phyloP scores from a whole-genome alignment of 2,113 vertebrate species.

The Cyprichromis sp. region DNA sequence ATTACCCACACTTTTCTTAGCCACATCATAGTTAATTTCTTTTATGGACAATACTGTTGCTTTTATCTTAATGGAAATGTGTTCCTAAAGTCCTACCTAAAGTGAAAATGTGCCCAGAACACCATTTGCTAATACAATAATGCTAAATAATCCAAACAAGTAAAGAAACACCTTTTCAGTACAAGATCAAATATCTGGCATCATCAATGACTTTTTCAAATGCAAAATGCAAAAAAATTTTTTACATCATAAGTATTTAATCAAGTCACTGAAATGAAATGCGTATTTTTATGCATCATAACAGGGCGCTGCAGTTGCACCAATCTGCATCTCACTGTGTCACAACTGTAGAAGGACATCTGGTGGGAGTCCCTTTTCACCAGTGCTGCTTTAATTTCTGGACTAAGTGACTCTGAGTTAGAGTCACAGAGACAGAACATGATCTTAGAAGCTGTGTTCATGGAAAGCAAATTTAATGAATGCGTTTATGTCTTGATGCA shows the following conservation, averaged over 20 bases:
- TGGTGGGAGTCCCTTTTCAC: not conserved
- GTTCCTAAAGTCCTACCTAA: not conserved
- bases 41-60: not conserved
- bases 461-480: too few relatives aligned
- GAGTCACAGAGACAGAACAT: not conserved
- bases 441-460: not conserved
- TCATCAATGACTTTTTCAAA: not conserved
- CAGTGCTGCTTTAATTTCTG: not conserved
- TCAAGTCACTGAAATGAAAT: not conserved
- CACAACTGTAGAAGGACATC: not conserved
- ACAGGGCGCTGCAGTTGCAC: not conserved
- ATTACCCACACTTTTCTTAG: not conserved
- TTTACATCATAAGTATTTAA: not conserved
- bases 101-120: not conserved
- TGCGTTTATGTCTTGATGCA: not conserved
- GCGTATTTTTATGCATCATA: too few relatives aligned
- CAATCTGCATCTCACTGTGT: not conserved
- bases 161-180: not conserved
- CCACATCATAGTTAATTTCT: not conserved
- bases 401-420: not conserved
- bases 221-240: rapidly evolving
- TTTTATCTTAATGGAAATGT: not conserved
- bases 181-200: not conserved
- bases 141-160: not conserved
- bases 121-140: not conserved